Evolutionary conservation across 1,140 invertebrate genomes (phyloP).

Genomic region (Dufourea novaeangliae): DNA sequence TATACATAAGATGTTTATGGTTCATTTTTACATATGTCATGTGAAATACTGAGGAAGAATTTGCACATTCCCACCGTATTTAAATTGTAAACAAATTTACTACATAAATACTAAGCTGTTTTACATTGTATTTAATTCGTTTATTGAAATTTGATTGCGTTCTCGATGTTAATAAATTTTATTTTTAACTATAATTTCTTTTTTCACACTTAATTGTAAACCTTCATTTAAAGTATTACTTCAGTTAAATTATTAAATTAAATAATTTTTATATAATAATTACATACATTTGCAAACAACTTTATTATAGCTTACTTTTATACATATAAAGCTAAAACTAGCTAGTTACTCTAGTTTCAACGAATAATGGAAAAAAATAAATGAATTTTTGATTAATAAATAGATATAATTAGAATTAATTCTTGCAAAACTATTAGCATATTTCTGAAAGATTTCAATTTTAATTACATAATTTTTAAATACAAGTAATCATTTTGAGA

Average conservation of each 20-base stretch:
- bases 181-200: background rate
- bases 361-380: background rate
- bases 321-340: background rate
- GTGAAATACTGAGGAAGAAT: background rate
- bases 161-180: constrained; percentile 13
- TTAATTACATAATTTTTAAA: background rate
- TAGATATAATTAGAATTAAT: background rate
- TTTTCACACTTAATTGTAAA: background rate
- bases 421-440: background rate
- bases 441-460: background rate
- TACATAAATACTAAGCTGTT: background rate
- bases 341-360: background rate
- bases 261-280: background rate
- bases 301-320: background rate
- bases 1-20: background rate
- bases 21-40: constrained; percentile 2
- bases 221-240: background rate
- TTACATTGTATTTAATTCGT: background rate
- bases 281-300: background rate
- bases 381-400: background rate
- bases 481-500: background rate
- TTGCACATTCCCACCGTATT: background rate
- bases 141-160: background rate
- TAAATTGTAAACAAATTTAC: background rate
- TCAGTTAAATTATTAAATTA: background rate